Percentiles rank a stretch among this genome's conserved stretches.
phyloP scores from a whole-genome alignment of 1,140 invertebrate genomes.

The Triops longicaudatus region DNA sequence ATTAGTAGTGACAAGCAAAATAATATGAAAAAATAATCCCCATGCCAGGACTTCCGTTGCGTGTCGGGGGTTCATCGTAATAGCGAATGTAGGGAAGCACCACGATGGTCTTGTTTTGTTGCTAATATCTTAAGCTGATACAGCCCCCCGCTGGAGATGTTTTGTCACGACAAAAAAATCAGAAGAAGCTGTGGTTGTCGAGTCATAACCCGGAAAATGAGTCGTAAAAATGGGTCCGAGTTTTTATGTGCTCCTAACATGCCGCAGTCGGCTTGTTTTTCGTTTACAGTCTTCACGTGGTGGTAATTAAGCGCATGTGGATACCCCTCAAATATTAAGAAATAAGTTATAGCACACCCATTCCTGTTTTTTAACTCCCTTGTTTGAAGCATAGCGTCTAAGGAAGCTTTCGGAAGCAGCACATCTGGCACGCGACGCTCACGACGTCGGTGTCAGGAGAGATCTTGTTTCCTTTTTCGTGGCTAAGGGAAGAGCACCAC shows the following conservation, averaged over 20 bases:
- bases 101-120: neutral
- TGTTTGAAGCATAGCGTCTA: neutral
- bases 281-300: neutral
- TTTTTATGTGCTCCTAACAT: too few relatives aligned
- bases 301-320: neutral
- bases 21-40: neutral
- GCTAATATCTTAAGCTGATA: neutral
- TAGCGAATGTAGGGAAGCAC: neutral
- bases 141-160: neutral
- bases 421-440: slow-evolving; percentile 9
- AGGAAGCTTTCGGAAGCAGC: neutral
- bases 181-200: neutral
- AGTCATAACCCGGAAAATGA: neutral
- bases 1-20: neutral
- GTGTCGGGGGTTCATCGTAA: neutral
- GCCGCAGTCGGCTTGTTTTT: neutral
- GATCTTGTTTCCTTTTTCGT: neutral
- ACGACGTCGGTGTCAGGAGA: slow-evolving; percentile 3
- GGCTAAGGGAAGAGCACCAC: neutral
- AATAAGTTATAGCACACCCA: neutral
- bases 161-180: neutral
- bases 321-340: neutral
- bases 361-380: neutral
- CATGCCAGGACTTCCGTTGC: neutral
- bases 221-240: neutral